Conservation (phyloP, 2,888 invertebrate genomes). For the Coenonympha glycerion region DNA sequence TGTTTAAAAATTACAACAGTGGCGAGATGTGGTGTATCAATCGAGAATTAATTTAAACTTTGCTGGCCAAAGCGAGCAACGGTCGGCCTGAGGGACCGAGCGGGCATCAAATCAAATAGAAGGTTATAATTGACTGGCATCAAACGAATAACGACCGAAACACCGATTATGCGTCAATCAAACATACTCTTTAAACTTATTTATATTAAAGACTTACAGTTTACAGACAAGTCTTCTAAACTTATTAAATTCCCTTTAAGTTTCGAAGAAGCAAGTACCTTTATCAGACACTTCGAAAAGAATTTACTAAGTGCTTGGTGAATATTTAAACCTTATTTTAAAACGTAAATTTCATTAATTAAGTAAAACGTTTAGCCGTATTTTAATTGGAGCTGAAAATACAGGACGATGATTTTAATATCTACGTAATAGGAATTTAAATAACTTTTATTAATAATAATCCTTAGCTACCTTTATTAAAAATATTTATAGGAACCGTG, state of each 20-base stretch:
- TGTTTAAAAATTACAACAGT: conserved; percentile 59
- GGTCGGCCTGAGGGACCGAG: conserved; percentile 57
- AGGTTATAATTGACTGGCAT: conserved; percentile 65
- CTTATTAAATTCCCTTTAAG: conserved; percentile 39
- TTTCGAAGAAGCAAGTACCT: conserved; percentile 25
- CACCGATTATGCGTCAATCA: conserved; percentile 40
- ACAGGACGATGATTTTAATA: too few species aligned
- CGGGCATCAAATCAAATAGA: conserved; percentile 70
- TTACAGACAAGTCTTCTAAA: conserved; percentile 20
- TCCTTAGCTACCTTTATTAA: too few species aligned
- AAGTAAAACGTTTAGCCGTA: too few species aligned
- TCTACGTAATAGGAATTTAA: too few species aligned
- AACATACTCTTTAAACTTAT: conserved; percentile 45
- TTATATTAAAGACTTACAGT: conserved; percentile 27
- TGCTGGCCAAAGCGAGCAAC: conserved; percentile 63
- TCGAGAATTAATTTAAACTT: conserved; percentile 73
- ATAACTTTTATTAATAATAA: too few species aligned
- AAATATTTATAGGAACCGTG: too few species aligned
- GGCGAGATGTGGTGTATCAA: conserved; percentile 64
- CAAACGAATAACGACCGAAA: conserved; percentile 55
- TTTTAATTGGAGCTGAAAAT: too few species aligned
- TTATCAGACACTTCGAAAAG: conserved; percentile 60
- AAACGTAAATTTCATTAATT: neutral
- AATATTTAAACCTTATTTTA: conserved; percentile 58
- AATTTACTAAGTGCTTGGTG: conserved; percentile 53